Base-by-base conservation (phyloP, 2,888 invertebrate genomes). In the Agonum fuliginosum region DNA sequence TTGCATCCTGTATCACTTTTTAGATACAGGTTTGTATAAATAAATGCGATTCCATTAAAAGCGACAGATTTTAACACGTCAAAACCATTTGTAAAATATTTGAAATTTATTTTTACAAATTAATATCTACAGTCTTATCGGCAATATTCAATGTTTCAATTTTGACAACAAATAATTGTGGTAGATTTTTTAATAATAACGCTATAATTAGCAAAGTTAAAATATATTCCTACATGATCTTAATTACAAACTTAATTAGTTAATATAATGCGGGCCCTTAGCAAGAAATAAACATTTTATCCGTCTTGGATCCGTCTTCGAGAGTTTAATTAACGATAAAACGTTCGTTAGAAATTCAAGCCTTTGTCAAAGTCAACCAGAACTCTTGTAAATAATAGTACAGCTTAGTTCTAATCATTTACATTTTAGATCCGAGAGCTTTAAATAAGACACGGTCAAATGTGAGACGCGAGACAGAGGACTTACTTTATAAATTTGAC, bases 321-420 rank as follows among this genome's bases (percentile, higher is more conserved):
- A 12, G 12, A n/a, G 37, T 48, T 48, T 48, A 48, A 48, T 48
- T 48, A 48, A 20, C 48, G 17, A 17, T 19, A 17, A n/a, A 48
- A 48, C 48, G 48, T 48, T 48, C 48, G 19, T 48, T 27, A 54
- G 6, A 24, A 14, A 24, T 54, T 54, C 27, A 8, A 51, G 5
- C 8, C 58, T 62, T 62, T 62, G 58, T 30, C 54, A 30, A 62
- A 62, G 58, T 62, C 58, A 12, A 8, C 27, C 19, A 17, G 17
- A 62, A 62, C 27, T 62, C 17, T 30, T 62, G 58, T 62, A 62
- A 62, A 62, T 62, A 62, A 62, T 62, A 54, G 54, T 54, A 24
- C 24, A 22, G 54, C 54, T 54, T 24, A 54, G 22, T 54, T 24
- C 24, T 54, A 22, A 54, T 54, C 22, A 54, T 54, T 54, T 54